phyloP scores from a whole-genome alignment of 2,113 vertebrate species.

The Delphinapterus leucas region DNA sequence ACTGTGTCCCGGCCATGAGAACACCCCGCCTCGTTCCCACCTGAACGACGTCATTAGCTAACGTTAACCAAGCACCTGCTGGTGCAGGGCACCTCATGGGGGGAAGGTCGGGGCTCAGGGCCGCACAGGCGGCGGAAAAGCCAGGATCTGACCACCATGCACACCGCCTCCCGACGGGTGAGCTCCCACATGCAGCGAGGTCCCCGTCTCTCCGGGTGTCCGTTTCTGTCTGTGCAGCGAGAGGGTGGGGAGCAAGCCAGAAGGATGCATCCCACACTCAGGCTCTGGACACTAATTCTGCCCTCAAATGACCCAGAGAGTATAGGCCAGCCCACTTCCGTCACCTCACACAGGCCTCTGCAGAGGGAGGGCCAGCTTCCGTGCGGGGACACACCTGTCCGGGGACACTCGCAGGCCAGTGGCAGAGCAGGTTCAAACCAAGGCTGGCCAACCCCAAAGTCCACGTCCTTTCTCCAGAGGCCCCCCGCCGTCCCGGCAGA shows the following conservation, averaged over 20 bases:
- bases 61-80: neutral
- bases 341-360: neutral
- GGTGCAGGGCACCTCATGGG: neutral
- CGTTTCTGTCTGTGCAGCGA: neutral
- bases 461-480: neutral
- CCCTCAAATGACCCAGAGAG: neutral
- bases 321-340: neutral
- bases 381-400: neutral
- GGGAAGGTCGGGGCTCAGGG: neutral
- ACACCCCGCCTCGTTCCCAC: neutral
- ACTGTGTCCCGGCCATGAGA: accelerated
- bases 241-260: neutral
- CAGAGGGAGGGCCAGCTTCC: neutral
- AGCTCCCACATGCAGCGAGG: neutral
- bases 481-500: accelerated
- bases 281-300: neutral
- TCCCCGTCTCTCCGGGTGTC: neutral
- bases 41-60: neutral
- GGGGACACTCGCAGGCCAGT: neutral
- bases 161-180: neutral
- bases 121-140: neutral
- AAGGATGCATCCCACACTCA: neutral
- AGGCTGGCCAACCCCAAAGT: too few species aligned
- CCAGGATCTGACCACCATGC: neutral
- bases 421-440: neutral